Evolutionary conservation across 2,888 invertebrate genomes (phyloP), one percentile per base, ranked within the genome.

Genomic region (Dynastes maya): DNA sequence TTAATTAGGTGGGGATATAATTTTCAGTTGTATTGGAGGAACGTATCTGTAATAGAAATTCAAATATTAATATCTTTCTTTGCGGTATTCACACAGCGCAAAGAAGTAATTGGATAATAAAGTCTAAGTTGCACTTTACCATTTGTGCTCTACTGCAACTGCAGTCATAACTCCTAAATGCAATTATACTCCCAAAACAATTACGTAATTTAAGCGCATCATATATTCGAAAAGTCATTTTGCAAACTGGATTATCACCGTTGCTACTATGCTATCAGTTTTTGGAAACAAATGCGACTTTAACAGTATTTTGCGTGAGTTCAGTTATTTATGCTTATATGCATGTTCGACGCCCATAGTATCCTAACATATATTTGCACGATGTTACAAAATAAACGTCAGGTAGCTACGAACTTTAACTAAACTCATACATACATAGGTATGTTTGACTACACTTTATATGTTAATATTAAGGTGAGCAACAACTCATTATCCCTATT

Each of bases 191-290:
- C 45, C 8, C 45, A 45, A 53, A 53, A 53, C 6, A 16, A 16
- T 16, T 53, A n/a, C n/a, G 16, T 53, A 53, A 16, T n/a, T 53
- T 53, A 16, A 0, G 16, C 16, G 53, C 53, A 16, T 53, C 16
- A 53, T 53, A 53, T 16, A 53, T 53, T 53, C 53, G 16, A 53
- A 53, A 53, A 16, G n/a, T 16, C 53, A 53, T 53, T 53, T 53
- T 2, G 53, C 6, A 53, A 6, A 53, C n/a, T 53, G 16, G 53
- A 53, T 53, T 53, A 53, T 53, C 5, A 5, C n/a, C 8, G 16
- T 53, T 16, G 2, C 5, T 53, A 6, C n/a, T 16, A 53, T 53
- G 53, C 53, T n/a, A 53, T 53, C 16, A 53, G 53, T 16, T n/a
- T 53, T 53, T 53, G 53, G 13, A 53, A 53, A 53, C 53, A n/a